Evolutionary conservation across 2,113 vertebrate genomes (phyloP).

Genomic region (Apus apus): DNA sequence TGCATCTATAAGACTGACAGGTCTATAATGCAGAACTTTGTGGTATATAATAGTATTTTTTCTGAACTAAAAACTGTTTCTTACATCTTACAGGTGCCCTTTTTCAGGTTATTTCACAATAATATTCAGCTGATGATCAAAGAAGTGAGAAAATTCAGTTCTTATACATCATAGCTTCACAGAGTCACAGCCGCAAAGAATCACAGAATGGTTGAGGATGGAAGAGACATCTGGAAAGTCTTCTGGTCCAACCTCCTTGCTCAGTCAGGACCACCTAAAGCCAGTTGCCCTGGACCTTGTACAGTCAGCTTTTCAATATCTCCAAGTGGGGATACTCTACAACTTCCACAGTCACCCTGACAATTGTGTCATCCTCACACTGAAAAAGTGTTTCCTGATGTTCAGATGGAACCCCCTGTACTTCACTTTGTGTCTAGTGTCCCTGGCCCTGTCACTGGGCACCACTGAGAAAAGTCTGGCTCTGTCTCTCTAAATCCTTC

Average conservation of each 20-base stretch:
- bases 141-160: not conserved
- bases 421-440: not conserved
- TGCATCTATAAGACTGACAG: not conserved
- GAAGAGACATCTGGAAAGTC: too few relatives aligned
- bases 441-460: too few relatives aligned
- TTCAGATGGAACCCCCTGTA: not conserved
- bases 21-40: not conserved
- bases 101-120: not conserved
- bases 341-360: not conserved
- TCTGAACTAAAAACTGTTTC: not conserved
- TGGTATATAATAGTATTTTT: not conserved
- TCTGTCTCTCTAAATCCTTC: too few relatives aligned
- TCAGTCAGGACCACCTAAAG: too few relatives aligned
- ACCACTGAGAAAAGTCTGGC: not conserved
- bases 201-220: too few relatives aligned
- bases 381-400: not conserved
- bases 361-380: not conserved
- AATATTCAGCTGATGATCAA: not conserved
- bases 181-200: not conserved
- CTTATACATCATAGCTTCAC: not conserved
- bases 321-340: fast-evolving
- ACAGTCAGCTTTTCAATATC: not conserved
- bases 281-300: not conserved
- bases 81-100: not conserved
- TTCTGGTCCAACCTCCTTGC: too few relatives aligned